phyloP scores from a whole-genome alignment of 2,113 vertebrate species.

The Tonatia bakeri region DNA sequence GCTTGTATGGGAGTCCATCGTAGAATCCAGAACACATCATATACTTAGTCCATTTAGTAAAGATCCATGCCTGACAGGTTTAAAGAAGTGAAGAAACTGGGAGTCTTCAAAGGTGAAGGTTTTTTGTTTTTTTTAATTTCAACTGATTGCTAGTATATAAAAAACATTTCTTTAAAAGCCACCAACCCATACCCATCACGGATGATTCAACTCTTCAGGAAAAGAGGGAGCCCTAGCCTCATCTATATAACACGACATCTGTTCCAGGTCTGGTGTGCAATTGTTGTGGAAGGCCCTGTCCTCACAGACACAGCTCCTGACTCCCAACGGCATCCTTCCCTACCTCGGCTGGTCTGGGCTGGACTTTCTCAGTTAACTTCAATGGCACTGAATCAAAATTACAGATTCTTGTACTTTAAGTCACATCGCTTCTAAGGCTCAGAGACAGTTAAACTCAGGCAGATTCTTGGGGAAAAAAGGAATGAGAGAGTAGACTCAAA shows the following conservation, averaged over 20 bases:
- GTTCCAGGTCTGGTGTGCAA: neutral
- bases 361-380: neutral
- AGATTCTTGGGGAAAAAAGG: neutral
- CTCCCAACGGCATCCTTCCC: neutral
- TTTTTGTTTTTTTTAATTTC: slow-evolving; percentile 4
- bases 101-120: neutral
- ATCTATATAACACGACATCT: rapidly evolving
- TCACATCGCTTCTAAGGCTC: neutral
- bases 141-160: neutral
- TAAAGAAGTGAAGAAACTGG: neutral
- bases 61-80: neutral
- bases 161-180: neutral
- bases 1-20: neutral
- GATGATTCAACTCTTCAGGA: neutral
- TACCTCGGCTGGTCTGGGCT: neutral
- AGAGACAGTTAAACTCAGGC: neutral
- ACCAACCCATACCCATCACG: neutral
- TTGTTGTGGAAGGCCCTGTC: neutral
- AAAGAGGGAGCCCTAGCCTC: neutral
- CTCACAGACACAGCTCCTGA: neutral
- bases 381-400: neutral
- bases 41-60: neutral
- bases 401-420: neutral
- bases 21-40: neutral
- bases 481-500: neutral